Evolutionary conservation across 2,113 vertebrate species (phyloP).

Genomic region (Actinemys pallida): DNA sequence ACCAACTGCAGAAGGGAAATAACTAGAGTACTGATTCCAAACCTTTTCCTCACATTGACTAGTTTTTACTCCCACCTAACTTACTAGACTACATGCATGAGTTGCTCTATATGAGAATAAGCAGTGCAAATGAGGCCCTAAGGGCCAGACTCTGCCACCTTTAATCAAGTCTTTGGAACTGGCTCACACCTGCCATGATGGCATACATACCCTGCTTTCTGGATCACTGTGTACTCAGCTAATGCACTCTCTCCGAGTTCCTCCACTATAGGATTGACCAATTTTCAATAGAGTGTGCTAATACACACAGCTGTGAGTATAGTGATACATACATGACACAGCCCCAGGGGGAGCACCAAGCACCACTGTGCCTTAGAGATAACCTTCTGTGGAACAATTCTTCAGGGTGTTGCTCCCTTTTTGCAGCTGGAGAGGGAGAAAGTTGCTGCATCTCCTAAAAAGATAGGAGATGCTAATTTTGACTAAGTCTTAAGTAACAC

Average conservation of each 20-base stretch:
- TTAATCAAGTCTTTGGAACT: constrained; percentile 43
- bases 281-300: constrained; percentile 42
- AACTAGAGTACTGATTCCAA: not conserved
- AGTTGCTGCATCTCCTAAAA: not conserved
- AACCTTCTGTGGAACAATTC: not conserved
- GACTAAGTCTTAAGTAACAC: constrained; percentile 4
- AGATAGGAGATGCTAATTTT: not conserved
- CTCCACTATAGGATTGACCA: constrained; percentile 54
- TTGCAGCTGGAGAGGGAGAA: not conserved
- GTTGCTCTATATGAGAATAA: not conserved
- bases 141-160: not conserved
- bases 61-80: not conserved
- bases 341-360: not conserved
- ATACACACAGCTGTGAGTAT: constrained; percentile 35
- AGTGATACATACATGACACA: not conserved
- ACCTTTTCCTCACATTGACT: not conserved
- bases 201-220: constrained; percentile 24
- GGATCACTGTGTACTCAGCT: not conserved
- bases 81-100: not conserved
- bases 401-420: not conserved
- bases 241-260: constrained; percentile 31
- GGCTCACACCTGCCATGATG: constrained; percentile 1
- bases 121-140: not conserved
- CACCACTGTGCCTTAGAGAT: not conserved
- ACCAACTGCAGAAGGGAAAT: not conserved